Conservation (phyloP, 2,797 vertebrate genomes). For the Acipenser ruthenus region DNA sequence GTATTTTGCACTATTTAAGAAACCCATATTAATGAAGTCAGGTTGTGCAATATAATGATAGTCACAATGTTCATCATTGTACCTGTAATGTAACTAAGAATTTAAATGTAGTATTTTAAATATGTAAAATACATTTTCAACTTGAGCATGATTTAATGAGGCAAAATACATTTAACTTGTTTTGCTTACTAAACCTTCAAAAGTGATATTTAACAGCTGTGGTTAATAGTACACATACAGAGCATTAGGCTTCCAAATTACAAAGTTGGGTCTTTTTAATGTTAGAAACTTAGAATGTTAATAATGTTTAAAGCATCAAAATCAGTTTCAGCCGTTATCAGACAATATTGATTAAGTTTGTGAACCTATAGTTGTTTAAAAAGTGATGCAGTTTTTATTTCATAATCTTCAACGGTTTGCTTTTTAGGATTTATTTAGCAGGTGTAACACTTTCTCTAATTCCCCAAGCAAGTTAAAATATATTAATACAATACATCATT, state of each 20-base stretch:
- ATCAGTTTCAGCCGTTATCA: constrained; percentile 25
- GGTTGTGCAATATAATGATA: constrained; percentile 93
- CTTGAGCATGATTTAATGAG: constrained; percentile 82
- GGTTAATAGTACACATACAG: constrained; percentile 19
- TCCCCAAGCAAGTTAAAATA: constrained; percentile 10
- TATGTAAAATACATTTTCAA: constrained; percentile 98
- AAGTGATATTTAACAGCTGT: constrained; percentile 17
- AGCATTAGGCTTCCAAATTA: constrained; percentile 11
- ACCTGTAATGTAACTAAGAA: constrained; percentile 85
- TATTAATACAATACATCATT: constrained; percentile 4
- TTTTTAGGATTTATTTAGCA: constrained; percentile 20
- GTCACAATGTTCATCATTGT: constrained; percentile 83
- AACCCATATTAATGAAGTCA: constrained; percentile 79
- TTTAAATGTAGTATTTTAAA: constrained; percentile 97
- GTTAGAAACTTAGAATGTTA: constrained; percentile 47
- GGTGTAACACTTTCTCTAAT: constrained; percentile 4
- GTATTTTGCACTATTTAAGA: constrained; percentile 98
- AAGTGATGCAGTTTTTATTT: constrained; percentile 32
- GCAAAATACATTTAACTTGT: constrained; percentile 59
- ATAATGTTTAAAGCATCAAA: constrained; percentile 50
- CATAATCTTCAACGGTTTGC: constrained; percentile 28
- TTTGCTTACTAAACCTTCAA: constrained; percentile 35
- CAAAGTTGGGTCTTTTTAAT: constrained; percentile 23
- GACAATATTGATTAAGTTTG: constrained; percentile 30
- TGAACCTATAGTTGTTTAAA: constrained; percentile 31